phyloP scores from a whole-genome alignment of 2,113 vertebrate species.

The Oostethus manadensis region DNA sequence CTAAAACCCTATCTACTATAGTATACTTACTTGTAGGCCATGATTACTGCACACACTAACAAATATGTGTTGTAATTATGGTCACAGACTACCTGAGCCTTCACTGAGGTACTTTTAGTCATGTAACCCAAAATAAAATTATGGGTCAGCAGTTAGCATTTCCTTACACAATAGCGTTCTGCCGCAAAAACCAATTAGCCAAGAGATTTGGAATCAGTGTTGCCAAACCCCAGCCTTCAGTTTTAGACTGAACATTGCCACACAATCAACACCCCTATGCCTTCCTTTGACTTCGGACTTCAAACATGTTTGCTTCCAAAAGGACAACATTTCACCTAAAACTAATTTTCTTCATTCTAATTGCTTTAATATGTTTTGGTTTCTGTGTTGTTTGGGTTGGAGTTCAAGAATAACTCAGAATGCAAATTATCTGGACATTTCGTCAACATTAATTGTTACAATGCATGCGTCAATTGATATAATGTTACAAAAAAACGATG shows the following conservation, averaged over 20 bases:
- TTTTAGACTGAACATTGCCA: conserved; percentile 23
- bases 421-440: no score
- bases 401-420: no score
- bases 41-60: conserved; percentile 29
- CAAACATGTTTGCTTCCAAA: conserved; percentile 24
- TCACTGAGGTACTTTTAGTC: conserved; percentile 56
- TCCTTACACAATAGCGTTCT: conserved; percentile 54
- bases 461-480: no score
- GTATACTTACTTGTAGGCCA: conserved; percentile 1
- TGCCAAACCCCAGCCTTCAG: conserved; percentile 50
- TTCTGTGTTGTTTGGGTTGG: neutral
- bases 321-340: conserved; percentile 40
- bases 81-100: conserved; percentile 55
- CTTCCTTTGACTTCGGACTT: conserved; percentile 36
- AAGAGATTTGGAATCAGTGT: conserved; percentile 55
- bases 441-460: no score
- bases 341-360: conserved; percentile 30
- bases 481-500: no score
- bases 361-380: conserved; percentile 49
- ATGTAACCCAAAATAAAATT: conserved; percentile 60
- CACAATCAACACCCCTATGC: conserved; percentile 12
- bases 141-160: conserved; percentile 64
- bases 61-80: conserved; percentile 48
- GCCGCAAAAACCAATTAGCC: conserved; percentile 55
- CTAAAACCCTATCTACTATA: conserved; percentile 1